Base-by-base conservation (phyloP, 2,888 invertebrate species). In the Orthosia incerta region DNA sequence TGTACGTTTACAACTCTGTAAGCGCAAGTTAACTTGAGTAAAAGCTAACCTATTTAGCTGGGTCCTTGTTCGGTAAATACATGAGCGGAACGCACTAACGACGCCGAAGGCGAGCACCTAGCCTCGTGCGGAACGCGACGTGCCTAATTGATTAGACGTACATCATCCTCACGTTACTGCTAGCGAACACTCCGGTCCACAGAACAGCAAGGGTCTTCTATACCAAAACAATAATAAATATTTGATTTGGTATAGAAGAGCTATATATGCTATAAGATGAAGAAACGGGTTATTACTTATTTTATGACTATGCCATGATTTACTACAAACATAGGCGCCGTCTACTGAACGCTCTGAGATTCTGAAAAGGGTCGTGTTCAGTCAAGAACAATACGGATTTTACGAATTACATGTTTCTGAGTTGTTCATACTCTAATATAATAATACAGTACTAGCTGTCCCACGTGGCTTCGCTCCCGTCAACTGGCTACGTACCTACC, bases 61-160 rank as follows among this genome's bases (percentile, higher is more conserved):
- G 56, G 26, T 80, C 55, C 63, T 83, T 68, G 60, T 64, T 80
- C 67, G 74, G 65, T 67, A 62, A 75, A 75, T 76, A 74, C 63
- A 75, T 73, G 63, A 67, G 61, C 56, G 77, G 67, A 61, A 65
- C 65, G 64, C 20, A 66, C 45, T 69, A 77, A 65, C 64, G 62
- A 69, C 74, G 71, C 70, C 72, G 76, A 76, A 78, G 74, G 61
- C 51, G 73, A 79, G 62, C 63, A 60, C 55, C 71, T 78, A 82
- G 67, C 79, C 76, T 82, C 70, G 82, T 80, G 76, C 76, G 80
- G 73, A 80, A 74, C 76, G 76, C 69, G 77, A 75, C 79, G 73
- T 59, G 56, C 71, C 76, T 74, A 84, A 88, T 86, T 82, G 84
- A 83, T 88, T 82, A 83, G 82, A 76, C 67, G 72, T 84, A 84